phyloP scores from a whole-genome alignment of 2,113 vertebrate genomes.

The Pangasianodon hypophthalmus region DNA sequence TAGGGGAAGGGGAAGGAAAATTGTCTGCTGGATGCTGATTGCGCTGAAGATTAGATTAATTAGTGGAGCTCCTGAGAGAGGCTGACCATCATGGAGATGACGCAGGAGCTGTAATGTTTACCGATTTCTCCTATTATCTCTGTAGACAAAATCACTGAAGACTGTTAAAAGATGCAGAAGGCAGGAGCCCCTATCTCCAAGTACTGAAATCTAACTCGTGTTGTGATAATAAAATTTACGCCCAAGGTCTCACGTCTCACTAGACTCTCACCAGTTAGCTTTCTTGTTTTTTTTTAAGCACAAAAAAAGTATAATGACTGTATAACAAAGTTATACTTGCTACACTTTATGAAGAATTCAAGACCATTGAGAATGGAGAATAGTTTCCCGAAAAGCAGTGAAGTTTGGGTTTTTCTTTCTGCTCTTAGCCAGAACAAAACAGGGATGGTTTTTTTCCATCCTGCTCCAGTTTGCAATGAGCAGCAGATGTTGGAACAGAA shows the following conservation, averaged over 20 bases:
- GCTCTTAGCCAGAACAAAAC: conserved; percentile 18
- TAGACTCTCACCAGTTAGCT: not conserved
- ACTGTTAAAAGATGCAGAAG: not conserved
- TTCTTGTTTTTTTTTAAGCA: not conserved
- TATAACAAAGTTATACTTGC: not conserved
- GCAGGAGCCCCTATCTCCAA: not conserved
- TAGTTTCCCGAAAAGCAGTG: not conserved
- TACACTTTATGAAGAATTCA: not conserved
- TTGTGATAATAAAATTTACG: not conserved
- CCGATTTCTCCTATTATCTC: not conserved
- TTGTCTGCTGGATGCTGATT: not conserved
- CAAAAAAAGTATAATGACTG: not conserved
- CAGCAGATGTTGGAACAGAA: conserved; percentile 39
- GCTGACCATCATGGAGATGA: not conserved
- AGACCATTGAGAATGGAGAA: not conserved
- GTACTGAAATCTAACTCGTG: not conserved
- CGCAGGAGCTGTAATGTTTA: not conserved
- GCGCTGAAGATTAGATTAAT: not conserved
- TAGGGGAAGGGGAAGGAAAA: not conserved
- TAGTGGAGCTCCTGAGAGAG: not conserved
- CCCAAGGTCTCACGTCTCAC: not conserved
- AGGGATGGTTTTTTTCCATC: conserved; percentile 8
- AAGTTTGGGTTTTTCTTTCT: not conserved
- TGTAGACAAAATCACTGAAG: not conserved
- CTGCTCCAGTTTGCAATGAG: conserved; percentile 26